Evolutionary conservation across 2,888 invertebrate species (phyloP), one percentile per base, ranked within the genome.

Genomic region (Macrophya alboannulata): DNA sequence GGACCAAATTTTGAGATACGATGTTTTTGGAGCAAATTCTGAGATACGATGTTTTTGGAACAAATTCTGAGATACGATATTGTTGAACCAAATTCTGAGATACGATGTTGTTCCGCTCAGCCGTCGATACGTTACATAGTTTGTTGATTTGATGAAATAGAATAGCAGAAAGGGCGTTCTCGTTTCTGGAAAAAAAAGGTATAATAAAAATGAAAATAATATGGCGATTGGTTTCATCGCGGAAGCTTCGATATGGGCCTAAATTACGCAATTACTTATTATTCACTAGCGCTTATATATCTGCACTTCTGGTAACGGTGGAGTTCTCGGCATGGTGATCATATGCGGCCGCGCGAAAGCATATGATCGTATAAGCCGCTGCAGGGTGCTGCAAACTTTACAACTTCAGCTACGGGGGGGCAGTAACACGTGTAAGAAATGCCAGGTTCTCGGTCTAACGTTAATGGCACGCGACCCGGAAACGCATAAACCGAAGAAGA

Each of bases 381-480:
- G 25, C 81, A 62, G 81, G 81, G 81, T 62, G 72, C 72, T 74
- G 72, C 62, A 81, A 81, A 81, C 43, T 81, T 81, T 81, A 81
- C 62, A 62, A 65, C 81, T 40, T 55, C 21, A 55, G 25, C 25
- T 4, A 37, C 15, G 37, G 68, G 68, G 68, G 68, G 43, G 48
- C 21, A 81, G 81, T 59, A 81, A 81, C 81, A 81, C 62, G 81
- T 81, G 81, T 81, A 62, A 43, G 59, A 40, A 10, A 81, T 81
- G 59, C 62, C 31, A 31, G 62, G 31, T 15, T 10, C 25, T 10
- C 4, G 6, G n/a, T 81, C 21, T 43, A 81, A 62, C 59, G 59
- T 81, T 81, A 81, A 81, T 81, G 81, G 62, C 81, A 81, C 81
- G 81, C 81, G 81, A 81, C 81, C 81, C 81, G 81, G 81, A 81